Base-by-base conservation (phyloP, 1,140 invertebrate genomes). In the Drosophila varians region DNA sequence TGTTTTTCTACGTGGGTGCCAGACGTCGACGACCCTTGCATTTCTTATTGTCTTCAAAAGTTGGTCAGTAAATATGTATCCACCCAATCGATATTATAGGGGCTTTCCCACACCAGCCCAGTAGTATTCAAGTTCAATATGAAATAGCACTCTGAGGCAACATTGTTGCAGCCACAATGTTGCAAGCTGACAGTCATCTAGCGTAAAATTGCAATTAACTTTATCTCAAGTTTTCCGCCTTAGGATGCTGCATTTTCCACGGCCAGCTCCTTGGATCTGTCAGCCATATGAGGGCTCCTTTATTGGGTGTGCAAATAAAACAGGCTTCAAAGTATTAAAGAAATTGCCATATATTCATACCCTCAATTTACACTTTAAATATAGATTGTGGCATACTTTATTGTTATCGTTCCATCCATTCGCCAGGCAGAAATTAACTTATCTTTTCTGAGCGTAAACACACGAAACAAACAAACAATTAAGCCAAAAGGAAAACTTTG, bases 11-110 rank as follows among this genome's bases (percentile, higher is more conserved):
- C 66, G 46, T 71, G 68, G 66, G 53, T 60, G 68, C 68, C 58
- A 28, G 66, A 16, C 65, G 46, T 26, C 28, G 48, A 23, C 51
- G 38, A 65, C 62, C 62, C 40, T 46, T 58, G 26, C 57, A 42
- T 42, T 49, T 31, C 25, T 43, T 65, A 66, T 66, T 66, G 66
- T 71, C 66, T 45, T 61, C 49, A 61, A 72, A 73, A 72, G 66
- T 71, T 71, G 68, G 69, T 72, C 68, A 61, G 14, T 31, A 3
- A 16, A 49, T 14, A 42, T 45, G 26, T 18, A 28, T 26, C 12
- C 26, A 26, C 65, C 48, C 43, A 18, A 31, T 48, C 25, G 62
- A 19, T 34, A 23, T 19, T 25, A 40, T 31, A 25, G 9, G 54
- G 23, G 34, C 23, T 40, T 66, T 66, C 46, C 62, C 62, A 65